A percentile compares a stretch with the other conserved stretches of the same genome.
Evolutionary conservation across 2,797 vertebrate genomes (phyloP).

Genomic region (Uromys caudimaculatus): DNA sequence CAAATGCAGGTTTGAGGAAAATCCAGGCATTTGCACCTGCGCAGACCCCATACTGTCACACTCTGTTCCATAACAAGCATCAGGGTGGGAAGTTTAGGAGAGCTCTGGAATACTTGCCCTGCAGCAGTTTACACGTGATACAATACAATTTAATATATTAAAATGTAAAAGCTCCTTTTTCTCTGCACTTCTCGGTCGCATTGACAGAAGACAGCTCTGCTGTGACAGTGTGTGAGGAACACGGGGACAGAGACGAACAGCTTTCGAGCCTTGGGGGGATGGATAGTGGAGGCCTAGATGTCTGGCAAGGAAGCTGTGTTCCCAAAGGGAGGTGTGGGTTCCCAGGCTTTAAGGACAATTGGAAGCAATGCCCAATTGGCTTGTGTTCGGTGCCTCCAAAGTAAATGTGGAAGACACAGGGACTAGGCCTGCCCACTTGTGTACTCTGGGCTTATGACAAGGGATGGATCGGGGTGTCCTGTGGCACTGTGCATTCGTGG

Average conservation of each 20-base stretch:
- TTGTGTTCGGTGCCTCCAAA: background rate
- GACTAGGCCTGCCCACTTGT: background rate
- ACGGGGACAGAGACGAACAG: conserved; percentile 43
- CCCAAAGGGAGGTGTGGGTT: background rate
- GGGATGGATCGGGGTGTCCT: background rate
- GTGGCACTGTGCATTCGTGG: background rate
- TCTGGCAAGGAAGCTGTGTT: background rate
- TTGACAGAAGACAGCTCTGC: conserved; percentile 10
- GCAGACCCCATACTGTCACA: background rate
- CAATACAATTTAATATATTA: conserved; percentile 28
- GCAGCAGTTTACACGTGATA: background rate
- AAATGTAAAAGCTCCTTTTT: conserved; percentile 3
- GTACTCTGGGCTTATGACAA: background rate
- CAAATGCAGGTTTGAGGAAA: conserved; percentile 33
- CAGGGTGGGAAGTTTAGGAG: conserved; percentile 13
- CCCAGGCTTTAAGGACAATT: background rate
- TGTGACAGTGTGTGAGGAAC: background rate
- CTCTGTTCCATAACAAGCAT: background rate
- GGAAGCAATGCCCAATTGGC: background rate
- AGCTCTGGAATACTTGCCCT: background rate
- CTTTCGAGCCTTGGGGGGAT: background rate
- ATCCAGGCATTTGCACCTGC: conserved; percentile 19
- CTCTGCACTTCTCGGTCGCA: conserved; percentile 2
- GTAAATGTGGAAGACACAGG: background rate
- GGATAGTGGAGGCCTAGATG: background rate